A percentile compares a stretch with the other conserved stretches of the same genome.
phyloP scores from a whole-genome alignment of 2,888 invertebrate species.

The Erebia palarica region DNA sequence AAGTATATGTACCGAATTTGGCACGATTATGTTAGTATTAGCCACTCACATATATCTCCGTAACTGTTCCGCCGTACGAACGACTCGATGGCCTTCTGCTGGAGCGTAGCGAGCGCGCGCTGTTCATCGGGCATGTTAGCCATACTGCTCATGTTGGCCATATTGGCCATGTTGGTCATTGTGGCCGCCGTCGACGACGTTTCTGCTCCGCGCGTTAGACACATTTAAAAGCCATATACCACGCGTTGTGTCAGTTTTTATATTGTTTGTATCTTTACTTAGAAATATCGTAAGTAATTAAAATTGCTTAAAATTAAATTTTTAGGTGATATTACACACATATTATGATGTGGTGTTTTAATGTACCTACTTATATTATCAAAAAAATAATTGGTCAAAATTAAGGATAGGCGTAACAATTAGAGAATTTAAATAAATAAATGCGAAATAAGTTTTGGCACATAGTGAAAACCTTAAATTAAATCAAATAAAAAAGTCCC shows the following conservation, averaged over 20 bases:
- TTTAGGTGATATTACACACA: not conserved
- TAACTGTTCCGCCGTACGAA: constrained; percentile 89
- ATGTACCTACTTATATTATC: too few relatives aligned
- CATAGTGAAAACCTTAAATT: not conserved
- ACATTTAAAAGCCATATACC: constrained; percentile 43
- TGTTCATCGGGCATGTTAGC: constrained; percentile 82
- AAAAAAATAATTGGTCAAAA: too few relatives aligned
- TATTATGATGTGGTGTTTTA: too few relatives aligned
- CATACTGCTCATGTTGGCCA: constrained; percentile 53
- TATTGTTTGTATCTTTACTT: not conserved
- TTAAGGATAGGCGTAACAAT: too few relatives aligned
- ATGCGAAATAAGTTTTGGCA: not conserved
- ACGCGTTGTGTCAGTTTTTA: constrained; percentile 38
- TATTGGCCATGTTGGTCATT: constrained; percentile 72
- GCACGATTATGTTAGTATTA: not conserved
- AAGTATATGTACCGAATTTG: too few relatives aligned
- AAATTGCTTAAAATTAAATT: constrained; percentile 14
- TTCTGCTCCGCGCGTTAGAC: constrained; percentile 65
- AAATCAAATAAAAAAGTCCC: not conserved
- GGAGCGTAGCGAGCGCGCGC: constrained; percentile 73
- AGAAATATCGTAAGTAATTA: not conserved
- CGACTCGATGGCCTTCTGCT: constrained; percentile 84
- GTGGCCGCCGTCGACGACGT: constrained; percentile 57
- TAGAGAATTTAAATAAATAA: not conserved
- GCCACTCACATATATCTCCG: constrained; percentile 86